Base-by-base conservation (phyloP, 2,888 invertebrate species). In the Portevinia maculata region DNA sequence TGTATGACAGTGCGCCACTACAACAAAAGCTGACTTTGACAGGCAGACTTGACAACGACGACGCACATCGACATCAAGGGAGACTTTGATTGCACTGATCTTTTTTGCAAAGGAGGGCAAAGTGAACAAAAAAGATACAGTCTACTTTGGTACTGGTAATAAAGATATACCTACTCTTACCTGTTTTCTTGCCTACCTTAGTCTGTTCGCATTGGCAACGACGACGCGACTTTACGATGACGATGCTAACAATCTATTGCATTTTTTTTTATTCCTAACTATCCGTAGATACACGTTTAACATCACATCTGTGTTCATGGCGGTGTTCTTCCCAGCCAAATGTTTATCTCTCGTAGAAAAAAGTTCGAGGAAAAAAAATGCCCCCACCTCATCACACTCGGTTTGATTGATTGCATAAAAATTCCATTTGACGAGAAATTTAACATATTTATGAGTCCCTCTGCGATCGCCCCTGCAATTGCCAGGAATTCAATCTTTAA, bases 391-490 rank as follows among this genome's bases (percentile, higher is more conserved):
- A 70, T 71, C 81, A 55, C 76, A 65, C 59, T 71, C 46, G 48
- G 65, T 79, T 44, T 81, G 79, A 79, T 78, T 84, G 85, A 85
- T 85, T 85, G 79, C 84, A 85, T 85, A 85, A 84, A 85, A 85
- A 84, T 84, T 81, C 69, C 81, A 85, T 85, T 85, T 78, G 85
- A 85, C 84, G 75, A 84, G 84, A 84, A 79, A 48, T 70, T 84
- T 84, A 79, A 85, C 85, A 85, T 85, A 85, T 85, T 85, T 85
- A 85, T 85, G 78, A 85, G 85, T 55, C 53, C 48, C 78, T 46
- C 52, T 39, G 44, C 17, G 48, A 21, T n/a, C n/a, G n/a, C 46
- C 75, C 52, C 53, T 37, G 37, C 53, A 53, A 59, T 65, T 81
- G 70, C 50, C 39, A 57, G 75, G 69, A 62, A 62, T 69, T 62